Evolutionary conservation across 1,140 invertebrate species (phyloP).

Genomic region (Subanguina moxae): DNA sequence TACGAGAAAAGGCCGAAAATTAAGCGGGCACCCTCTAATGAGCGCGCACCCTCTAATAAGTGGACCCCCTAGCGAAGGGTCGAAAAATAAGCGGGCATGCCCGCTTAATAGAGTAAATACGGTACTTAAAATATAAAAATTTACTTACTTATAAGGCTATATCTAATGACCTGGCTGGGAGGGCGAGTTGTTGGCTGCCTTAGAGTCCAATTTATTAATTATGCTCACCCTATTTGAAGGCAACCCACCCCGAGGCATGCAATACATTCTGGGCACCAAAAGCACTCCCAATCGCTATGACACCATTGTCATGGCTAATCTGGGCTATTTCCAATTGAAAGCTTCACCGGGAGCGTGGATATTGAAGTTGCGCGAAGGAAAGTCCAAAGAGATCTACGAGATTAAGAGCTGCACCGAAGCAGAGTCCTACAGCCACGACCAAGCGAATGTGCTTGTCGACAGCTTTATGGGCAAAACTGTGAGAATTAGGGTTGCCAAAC

Average conservation of each 20-base stretch:
- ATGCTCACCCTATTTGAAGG: conserved; percentile 61
- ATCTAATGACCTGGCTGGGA: conserved; percentile 83
- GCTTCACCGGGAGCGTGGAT: conserved; percentile 94
- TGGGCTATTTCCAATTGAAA: conserved; percentile 86
- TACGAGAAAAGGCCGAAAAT: too few species aligned
- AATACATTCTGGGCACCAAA: conserved; percentile 86
- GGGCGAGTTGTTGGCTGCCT: conserved; percentile 63
- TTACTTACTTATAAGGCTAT: too few species aligned
- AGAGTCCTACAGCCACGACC: conserved; percentile 28
- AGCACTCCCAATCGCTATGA: conserved; percentile 75
- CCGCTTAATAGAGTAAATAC: too few species aligned
- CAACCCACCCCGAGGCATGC: conserved; percentile 88
- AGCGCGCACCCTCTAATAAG: too few species aligned
- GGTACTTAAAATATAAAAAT: too few species aligned
- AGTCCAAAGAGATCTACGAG: conserved; percentile 85
- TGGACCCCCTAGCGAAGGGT: too few species aligned
- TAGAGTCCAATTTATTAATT: neutral
- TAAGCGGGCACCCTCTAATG: too few species aligned
- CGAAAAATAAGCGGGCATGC: too few species aligned
- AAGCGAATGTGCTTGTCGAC: conserved; percentile 47
- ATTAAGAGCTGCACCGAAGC: conserved; percentile 61
- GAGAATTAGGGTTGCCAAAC: conserved; percentile 52
- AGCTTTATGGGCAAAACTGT: conserved; percentile 50
- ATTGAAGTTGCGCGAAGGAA: conserved; percentile 76
- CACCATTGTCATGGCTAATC: conserved; percentile 99